Conservation (phyloP, 2,888 invertebrate species). For the Dicyrtoma fusca region DNA sequence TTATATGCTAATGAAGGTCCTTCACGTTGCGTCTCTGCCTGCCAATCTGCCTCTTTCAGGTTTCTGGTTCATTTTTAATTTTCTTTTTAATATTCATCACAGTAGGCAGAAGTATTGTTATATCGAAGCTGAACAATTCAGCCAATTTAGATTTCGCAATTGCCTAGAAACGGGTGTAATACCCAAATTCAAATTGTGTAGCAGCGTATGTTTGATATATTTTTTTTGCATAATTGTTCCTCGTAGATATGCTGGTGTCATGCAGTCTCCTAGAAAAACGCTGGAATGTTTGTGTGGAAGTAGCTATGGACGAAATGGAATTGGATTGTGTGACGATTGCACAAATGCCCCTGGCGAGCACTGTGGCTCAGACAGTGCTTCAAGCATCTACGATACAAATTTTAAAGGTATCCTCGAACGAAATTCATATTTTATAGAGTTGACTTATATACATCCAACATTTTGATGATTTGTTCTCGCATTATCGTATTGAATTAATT, state of each 20-base stretch:
- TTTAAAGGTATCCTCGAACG: conserved; percentile 59
- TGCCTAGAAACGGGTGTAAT: not conserved
- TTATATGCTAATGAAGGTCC: conserved; percentile 19
- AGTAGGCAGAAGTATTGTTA: not conserved
- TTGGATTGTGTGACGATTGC: conserved; percentile 64
- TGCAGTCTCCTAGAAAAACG: conserved; percentile 58
- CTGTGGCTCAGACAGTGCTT: conserved; percentile 71
- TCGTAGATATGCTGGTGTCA: conserved; percentile 64
- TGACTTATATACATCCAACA: too few species aligned
- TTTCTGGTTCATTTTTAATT: too few species aligned
- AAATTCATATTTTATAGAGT: too few species aligned
- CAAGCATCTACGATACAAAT: conserved; percentile 72
- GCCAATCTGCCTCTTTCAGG: conserved; percentile 36
- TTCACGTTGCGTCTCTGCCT: conserved; percentile 23
- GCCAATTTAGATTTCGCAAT: not conserved
- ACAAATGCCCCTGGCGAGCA: conserved; percentile 66
- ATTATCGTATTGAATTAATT: too few species aligned
- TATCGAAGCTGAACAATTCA: not conserved
- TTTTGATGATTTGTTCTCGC: too few species aligned
- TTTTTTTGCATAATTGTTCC: too few species aligned
- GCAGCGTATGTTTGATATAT: not conserved
- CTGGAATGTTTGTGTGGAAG: conserved; percentile 63
- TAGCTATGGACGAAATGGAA: conserved; percentile 59
- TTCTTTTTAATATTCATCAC: too few species aligned
- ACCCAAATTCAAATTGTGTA: not conserved